A percentile compares a stretch with the other conserved stretches of the same genome.
Evolutionary conservation across 2,888 invertebrate genomes (phyloP).

Genomic region (Cephus rjabovi): DNA sequence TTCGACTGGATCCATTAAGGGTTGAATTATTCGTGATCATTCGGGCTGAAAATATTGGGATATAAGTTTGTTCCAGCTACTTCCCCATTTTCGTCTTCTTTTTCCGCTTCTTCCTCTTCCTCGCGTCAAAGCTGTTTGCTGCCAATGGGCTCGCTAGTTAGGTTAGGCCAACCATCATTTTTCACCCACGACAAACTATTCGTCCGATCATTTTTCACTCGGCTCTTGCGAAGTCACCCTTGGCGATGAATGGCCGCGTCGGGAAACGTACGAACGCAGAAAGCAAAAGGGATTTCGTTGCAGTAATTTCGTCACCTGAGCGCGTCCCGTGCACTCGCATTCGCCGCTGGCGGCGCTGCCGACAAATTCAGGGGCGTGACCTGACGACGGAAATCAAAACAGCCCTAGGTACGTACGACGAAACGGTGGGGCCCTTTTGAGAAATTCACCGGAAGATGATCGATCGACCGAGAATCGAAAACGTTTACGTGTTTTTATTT

Average conservation of each 20-base stretch:
- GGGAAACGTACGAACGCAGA: background rate
- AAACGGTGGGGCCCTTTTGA: background rate
- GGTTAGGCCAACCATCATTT: constrained; percentile 37
- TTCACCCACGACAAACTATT: constrained; percentile 34
- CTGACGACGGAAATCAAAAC: background rate
- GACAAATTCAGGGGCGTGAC: background rate
- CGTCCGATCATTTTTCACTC: constrained; percentile 33
- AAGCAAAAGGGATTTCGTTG: background rate
- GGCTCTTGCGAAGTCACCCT: constrained; percentile 31
- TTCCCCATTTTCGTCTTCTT: background rate
- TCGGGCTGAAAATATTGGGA: constrained; percentile 37
- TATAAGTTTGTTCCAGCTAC: background rate
- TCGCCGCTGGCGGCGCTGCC: background rate
- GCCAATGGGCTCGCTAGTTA: constrained; percentile 4
- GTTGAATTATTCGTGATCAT: constrained; percentile 38
- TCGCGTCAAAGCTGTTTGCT: background rate
- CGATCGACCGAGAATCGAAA: background rate
- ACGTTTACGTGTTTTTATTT: background rate
- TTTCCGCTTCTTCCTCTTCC: background rate
- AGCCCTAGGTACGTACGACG: background rate
- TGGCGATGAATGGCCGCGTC: background rate
- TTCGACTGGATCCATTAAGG: constrained; percentile 28
- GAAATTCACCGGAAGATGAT: background rate
- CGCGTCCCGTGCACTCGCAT: background rate
- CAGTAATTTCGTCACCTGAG: background rate